phyloP scores from a whole-genome alignment of 2,113 vertebrate species.

The Carollia perspicillata region DNA sequence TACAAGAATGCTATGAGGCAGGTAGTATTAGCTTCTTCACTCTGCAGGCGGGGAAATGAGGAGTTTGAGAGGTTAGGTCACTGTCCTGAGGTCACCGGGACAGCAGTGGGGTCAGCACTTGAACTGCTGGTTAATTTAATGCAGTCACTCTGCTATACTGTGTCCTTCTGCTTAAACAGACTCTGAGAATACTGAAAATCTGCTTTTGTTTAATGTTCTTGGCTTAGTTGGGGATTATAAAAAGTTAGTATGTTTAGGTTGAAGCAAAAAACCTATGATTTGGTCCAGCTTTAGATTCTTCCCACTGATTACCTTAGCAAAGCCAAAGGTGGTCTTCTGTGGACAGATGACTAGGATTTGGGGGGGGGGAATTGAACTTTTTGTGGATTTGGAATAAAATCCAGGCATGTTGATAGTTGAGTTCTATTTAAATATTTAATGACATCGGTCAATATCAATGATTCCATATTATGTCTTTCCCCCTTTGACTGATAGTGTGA shows the following conservation, averaged over 20 bases:
- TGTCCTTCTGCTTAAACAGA: not conserved
- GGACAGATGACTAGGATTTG: not conserved
- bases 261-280: not conserved
- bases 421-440: not conserved
- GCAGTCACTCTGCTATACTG: not conserved
- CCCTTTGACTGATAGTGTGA: not conserved
- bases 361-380: not conserved
- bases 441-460: not conserved
- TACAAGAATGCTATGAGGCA: not conserved
- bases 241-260: not conserved
- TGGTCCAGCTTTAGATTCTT: not conserved
- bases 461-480: not conserved
- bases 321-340: not conserved
- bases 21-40: not conserved
- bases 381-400: slow-evolving; percentile 2
- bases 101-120: not conserved
- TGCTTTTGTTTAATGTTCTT: not conserved
- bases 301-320: not conserved
- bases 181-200: not conserved
- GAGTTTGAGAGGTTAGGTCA: not conserved
- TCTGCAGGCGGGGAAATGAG: not conserved
- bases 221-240: not conserved
- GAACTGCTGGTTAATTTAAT: not conserved
- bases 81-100: not conserved
- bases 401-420: not conserved